Base-by-base conservation (phyloP, 2,888 invertebrate genomes). In the Rhagonycha lutea region DNA sequence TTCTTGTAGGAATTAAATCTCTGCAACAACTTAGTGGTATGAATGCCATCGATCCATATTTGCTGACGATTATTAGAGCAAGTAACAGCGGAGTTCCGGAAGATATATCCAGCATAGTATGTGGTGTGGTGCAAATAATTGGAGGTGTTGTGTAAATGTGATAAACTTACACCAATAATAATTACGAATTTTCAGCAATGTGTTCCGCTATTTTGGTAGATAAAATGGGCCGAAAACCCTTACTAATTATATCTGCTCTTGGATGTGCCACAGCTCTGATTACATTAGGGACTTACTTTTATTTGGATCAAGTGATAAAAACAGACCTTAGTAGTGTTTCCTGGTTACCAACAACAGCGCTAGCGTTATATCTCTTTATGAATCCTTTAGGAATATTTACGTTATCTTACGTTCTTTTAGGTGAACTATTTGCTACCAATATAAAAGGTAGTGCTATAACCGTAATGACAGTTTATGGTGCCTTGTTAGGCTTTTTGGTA, bases 391-490 rank as follows among this genome's bases (percentile, higher is more conserved):
- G 92, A 0, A 85, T 92, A 32, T 91, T 91, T 0, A 91, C 91
- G 28, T 82, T 92, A 29, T 90, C 92, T 0, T 91, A 91, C 77
- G 90, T 92, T 80, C 89, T 92, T 87, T 89, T 92, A 81, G 91
- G 91, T 0, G 92, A 92, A 83, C 80, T 92, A 4, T 92, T 92
- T 80, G 91, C 92, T 0, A 91, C 91, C 0, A 91, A 91, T 77
- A 90, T 92, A 0, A 92, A 92, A 82, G 90, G 90, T 0, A 87
- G 89, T 0, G 92, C 92, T 0, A 91, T 91, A 0, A 91, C 91
- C 10, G 78, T 89, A 4, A 90, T 90, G 0, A 91, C 91, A 0
- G 88, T 91, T 82, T 84, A 90, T 78, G 89, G 90, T 0, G 91
- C 91, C 23, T 79, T 90, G 0, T 83, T 91, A 61, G 90, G 90